phyloP scores from a whole-genome alignment of 2,113 vertebrate genomes.

The Catharus minimus region DNA sequence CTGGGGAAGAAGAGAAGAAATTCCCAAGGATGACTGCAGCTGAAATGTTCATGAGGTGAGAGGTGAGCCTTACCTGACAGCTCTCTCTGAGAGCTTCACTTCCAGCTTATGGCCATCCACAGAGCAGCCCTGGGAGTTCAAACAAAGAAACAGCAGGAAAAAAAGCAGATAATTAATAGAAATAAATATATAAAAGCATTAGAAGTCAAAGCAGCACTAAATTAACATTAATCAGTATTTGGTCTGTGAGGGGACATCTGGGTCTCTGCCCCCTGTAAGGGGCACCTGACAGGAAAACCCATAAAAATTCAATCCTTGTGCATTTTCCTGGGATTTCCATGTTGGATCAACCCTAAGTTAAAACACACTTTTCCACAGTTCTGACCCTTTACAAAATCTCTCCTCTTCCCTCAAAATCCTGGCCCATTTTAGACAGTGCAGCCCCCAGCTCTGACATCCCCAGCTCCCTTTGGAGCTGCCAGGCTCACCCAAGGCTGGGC shows the following conservation, averaged over 20 bases:
- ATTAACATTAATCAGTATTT: neutral
- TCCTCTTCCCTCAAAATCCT: neutral
- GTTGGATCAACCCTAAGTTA: rapidly evolving
- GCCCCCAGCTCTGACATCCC: rapidly evolving
- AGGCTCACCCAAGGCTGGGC: rapidly evolving
- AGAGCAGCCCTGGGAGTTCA: constrained; percentile 76
- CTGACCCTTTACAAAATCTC: neutral
- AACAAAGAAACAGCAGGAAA: neutral
- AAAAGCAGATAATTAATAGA: neutral
- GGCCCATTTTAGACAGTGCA: neutral
- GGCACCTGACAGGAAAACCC: neutral
- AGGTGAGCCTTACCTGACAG: constrained; percentile 78
- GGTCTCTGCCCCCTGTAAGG: neutral
- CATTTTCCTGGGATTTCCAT: neutral
- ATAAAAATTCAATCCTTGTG: neutral
- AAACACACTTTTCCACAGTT: rapidly evolving
- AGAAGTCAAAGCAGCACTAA: neutral
- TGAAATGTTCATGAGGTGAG: neutral
- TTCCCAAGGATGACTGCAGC: neutral
- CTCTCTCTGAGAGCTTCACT: constrained; percentile 90
- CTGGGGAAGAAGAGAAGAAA: neutral
- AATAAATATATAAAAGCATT: neutral
- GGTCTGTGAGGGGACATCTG: neutral
- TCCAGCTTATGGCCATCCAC: constrained; percentile 90
- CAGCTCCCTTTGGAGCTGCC: neutral